phyloP scores from a whole-genome alignment of 2,888 invertebrate species.

The Aphodius granarius region DNA sequence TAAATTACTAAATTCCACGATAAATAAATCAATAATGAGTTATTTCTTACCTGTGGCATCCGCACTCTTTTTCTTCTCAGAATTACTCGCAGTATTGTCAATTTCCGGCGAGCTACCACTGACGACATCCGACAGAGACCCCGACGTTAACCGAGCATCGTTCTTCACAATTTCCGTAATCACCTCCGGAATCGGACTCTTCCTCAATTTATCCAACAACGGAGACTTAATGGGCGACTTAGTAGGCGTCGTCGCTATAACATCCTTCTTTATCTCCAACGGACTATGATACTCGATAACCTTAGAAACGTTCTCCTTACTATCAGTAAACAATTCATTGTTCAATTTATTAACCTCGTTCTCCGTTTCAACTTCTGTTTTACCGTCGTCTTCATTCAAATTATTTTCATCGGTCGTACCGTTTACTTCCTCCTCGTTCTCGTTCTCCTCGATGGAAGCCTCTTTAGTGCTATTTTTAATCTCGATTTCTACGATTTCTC shows the following conservation, averaged over 20 bases:
- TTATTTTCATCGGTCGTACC: constrained; percentile 34
- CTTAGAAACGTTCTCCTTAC: constrained; percentile 33
- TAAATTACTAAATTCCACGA: neutral
- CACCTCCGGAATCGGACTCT: constrained; percentile 54
- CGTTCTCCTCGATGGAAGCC: constrained; percentile 44
- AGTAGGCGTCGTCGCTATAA: constrained; percentile 30
- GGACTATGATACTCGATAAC: constrained; percentile 34
- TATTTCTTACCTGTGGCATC: constrained; percentile 51
- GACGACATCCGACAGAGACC: constrained; percentile 64
- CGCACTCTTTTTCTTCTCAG: constrained; percentile 46
- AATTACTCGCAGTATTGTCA: constrained; percentile 54
- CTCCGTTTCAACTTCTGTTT: constrained; percentile 31
- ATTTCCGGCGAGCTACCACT: constrained; percentile 69
- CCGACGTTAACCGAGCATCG: constrained; percentile 57
- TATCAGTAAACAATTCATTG: constrained; percentile 37
- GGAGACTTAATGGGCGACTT: constrained; percentile 39
- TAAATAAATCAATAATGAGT: neutral
- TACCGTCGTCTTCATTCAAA: constrained; percentile 30
- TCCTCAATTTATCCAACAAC: constrained; percentile 30
- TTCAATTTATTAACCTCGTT: constrained; percentile 39
- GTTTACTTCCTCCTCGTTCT: constrained; percentile 49
- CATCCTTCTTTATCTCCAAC: constrained; percentile 30
- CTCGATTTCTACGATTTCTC: constrained; percentile 70
- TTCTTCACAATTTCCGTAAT: constrained; percentile 48
- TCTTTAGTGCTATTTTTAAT: constrained; percentile 46